These are phyloP conservation scores for Galagoides demidoff DNA, from an alignment of 2,797 vertebrate genomes.

Conservation along the genomic window DNA sequence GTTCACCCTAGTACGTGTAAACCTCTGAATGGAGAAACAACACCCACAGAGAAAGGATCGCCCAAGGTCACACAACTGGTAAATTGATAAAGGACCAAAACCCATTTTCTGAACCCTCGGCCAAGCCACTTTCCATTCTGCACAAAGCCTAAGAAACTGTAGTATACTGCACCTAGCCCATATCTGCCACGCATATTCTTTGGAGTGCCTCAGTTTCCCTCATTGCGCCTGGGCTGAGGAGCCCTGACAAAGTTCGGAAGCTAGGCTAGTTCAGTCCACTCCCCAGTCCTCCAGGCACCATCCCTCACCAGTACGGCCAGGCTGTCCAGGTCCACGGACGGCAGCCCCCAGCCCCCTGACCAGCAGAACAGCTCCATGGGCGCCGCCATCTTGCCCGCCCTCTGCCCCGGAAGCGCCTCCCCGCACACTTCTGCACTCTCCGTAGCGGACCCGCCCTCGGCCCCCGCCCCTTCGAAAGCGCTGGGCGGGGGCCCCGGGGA, in stretches of 20 bases:
- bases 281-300: constrained; percentile 38
- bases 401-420: constrained; percentile 84
- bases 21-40: not conserved
- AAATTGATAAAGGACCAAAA: not conserved
- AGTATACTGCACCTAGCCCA: not conserved
- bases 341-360: constrained; percentile 95
- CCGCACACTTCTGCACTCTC: not conserved
- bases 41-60: not conserved
- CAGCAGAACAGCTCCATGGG: constrained; percentile 98
- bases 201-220: constrained; percentile 61
- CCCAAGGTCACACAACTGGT: constrained; percentile 69
- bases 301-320: constrained; percentile 94
- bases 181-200: not conserved
- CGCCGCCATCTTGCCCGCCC: constrained; percentile 92
- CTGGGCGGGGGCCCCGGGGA: rapidly evolving
- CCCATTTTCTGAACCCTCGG: not conserved
- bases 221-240: not conserved
- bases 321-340: constrained; percentile 94
- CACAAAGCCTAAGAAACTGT: not conserved
- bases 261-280: not conserved
- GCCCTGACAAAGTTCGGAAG: not conserved
- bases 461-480: rapidly evolving
- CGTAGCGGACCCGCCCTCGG: not conserved
- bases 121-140: not conserved
- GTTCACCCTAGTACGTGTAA: not conserved